Evolutionary conservation across 2,888 invertebrate species (phyloP), one percentile per base, ranked within the genome.

Genomic region (Oscheius sp.): DNA sequence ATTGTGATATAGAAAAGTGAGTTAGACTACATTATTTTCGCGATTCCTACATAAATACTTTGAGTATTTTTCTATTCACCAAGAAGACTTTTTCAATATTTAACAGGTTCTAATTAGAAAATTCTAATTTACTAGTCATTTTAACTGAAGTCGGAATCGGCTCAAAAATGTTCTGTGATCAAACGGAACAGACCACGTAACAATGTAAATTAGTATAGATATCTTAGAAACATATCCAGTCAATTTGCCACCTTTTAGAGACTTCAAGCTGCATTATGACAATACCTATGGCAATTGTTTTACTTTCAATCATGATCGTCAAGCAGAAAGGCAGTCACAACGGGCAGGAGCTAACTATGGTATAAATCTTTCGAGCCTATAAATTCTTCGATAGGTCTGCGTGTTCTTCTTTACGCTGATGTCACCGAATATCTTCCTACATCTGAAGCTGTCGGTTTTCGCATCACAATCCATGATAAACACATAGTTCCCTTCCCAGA

Each of bases 301-400:
- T 70, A 85, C 85, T 17, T 85, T 85, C 73, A 85, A 85, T 65
- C 81, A 76, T 75, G 80, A 85, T 65, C 57, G 84, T 67, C 77
- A 78, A 9, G 77, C 80, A 38, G 74, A 74, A 14, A 76, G 86
- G 0, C 75, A 78, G 2, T 81, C 85, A 0, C 83, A 84, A 51
- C 66, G 85, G 54, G 85, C 85, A 17, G 85, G 85, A 17, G 85
- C 85, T 2, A 85, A 84, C 56, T 85, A 85, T 62, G 85, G 85
- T 84, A 67, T 41, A 2, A 17, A 3, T 41, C 41, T 41, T 41
- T 12, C 41, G 4, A 41, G 14, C 41, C 36, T 9, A 9, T 36
- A 9, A 9, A 5, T 1, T 9, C 3, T 30, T n/a, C 6, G 24
- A n/a, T 22, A 84, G 83, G 83, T 26, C 70, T 85, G n/a, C 78